Percentiles rank a stretch among this genome's conserved stretches.
Conservation (phyloP, 2,797 vertebrate species). For the Chiloscyllium punctatum region DNA sequence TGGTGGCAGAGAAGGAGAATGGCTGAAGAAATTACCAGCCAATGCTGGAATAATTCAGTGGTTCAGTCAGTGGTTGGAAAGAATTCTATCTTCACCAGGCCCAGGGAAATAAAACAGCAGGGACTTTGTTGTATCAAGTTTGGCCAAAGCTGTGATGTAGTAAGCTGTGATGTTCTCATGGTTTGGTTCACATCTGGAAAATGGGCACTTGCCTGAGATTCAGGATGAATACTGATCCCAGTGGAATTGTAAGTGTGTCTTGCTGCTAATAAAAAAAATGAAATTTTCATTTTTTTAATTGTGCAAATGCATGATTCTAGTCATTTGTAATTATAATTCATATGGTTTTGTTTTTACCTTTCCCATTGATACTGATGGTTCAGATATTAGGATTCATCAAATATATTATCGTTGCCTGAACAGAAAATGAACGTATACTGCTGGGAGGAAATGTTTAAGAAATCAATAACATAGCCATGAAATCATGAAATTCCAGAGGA, state of each 20-base stretch:
- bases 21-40: neutral
- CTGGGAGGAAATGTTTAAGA: neutral
- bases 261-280: too few species aligned
- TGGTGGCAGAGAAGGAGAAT: too few species aligned
- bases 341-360: neutral
- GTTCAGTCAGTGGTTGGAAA: neutral
- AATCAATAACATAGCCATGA: neutral
- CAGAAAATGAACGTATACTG: neutral
- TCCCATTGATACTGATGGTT: neutral
- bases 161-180: neutral
- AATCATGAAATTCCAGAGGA: neutral
- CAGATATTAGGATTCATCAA: neutral
- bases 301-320: neutral
- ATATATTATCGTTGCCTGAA: neutral
- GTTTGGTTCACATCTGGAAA: neutral
- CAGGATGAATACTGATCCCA: neutral
- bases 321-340: neutral
- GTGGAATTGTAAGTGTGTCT: neutral
- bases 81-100: neutral
- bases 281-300: neutral
- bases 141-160: neutral
- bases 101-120: neutral
- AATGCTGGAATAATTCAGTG: neutral
- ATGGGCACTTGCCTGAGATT: neutral
- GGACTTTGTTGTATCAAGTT: neutral